Base-by-base conservation (phyloP, 2,888 invertebrate genomes). In the Anorthoa munda region DNA sequence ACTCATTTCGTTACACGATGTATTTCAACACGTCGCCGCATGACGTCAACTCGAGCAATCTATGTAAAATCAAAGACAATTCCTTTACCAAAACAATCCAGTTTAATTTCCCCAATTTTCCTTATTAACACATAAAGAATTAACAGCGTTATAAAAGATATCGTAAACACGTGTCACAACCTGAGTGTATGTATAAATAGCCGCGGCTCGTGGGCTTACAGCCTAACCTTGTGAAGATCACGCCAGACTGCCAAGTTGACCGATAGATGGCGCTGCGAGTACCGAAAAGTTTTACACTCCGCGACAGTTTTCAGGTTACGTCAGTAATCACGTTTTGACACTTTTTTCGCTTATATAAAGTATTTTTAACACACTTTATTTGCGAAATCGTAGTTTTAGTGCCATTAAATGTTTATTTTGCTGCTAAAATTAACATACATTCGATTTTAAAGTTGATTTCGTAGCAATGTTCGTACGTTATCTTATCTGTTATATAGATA, bases 181-280 rank as follows among this genome's bases (percentile, higher is more conserved):
- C 82, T 84, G 70, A 72, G 76, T 66, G 75, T 79, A 70, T 79
- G 50, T 85, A 79, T 80, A 75, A 81, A 84, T 84, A 84, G 75
- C 79, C 60, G 58, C 68, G 60, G 55, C 55, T 23, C 63, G 71
- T 79, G 89, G 89, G 87, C 88, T 89, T 89, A 83, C 69, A 75
- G 59, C 81, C 82, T 86, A 85, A 86, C 89, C 89, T 89, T 89
- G 89, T 83, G 82, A 86, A 88, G 86, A 87, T 81, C 87, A 76
- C 71, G 72, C 18, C 69, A 64, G 85, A 88, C 86, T 86, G 75
- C 93, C 95, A 95, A 95, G 94, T 95, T 95, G 94, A 74, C 64
- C 85, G 80, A 84, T 86, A 95, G 95, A 95, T 95, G 95, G 95
- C 94, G 92, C 72, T 86, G 89, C 69, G 2, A 0, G 94, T 90